Evolutionary conservation across 2,888 invertebrate genomes (phyloP).

Genomic region (Sarcophaga caerulescens): DNA sequence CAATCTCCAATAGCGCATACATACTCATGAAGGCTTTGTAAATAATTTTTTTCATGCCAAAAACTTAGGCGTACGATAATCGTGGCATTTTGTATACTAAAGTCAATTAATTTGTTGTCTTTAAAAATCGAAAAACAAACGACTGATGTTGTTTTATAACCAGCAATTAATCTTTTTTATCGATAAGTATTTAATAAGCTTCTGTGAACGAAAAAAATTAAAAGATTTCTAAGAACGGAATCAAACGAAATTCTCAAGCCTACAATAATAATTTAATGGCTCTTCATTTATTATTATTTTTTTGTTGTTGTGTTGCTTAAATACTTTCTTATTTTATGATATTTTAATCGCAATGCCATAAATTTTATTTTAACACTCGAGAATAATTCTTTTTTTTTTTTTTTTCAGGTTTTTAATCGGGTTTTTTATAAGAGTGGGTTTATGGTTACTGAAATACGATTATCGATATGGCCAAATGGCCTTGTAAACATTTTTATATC

Average conservation of each 20-base stretch:
- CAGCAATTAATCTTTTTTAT: neutral
- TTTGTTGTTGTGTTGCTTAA: neutral
- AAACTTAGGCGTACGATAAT: no score
- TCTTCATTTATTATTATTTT: neutral
- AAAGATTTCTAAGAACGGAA: neutral
- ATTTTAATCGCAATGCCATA: conserved; percentile 62
- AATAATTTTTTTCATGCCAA: no score
- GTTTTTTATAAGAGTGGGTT: neutral
- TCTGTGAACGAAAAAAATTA: neutral
- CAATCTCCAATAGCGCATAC: no score
- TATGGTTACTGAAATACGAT: neutral
- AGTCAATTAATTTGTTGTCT: no score
- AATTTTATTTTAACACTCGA: conserved; percentile 53
- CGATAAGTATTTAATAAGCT: conserved; percentile 35
- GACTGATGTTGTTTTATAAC: no score
- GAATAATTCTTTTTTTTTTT: conserved; percentile 6
- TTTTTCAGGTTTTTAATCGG: neutral
- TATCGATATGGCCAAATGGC: neutral
- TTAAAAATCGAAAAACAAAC: no score
- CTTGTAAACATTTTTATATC: conserved; percentile 57
- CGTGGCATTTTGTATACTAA: no score
- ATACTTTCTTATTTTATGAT: conserved; percentile 33
- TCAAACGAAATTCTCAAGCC: conserved; percentile 13
- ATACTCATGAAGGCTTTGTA: no score
- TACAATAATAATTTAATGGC: neutral